phyloP scores from a whole-genome alignment of 2,797 vertebrate species.

The Gymnocypris eckloni region DNA sequence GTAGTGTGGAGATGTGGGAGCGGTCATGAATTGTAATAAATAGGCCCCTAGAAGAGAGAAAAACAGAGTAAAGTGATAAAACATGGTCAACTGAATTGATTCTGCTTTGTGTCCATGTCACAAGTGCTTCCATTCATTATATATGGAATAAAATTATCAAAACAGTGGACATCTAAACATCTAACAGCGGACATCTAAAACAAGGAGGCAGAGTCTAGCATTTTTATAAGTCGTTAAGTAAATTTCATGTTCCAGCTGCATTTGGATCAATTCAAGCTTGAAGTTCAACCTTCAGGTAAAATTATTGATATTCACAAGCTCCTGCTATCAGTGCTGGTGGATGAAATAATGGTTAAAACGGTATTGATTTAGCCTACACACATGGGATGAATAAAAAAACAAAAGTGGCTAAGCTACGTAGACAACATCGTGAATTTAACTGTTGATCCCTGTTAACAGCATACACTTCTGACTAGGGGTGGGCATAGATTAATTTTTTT shows the following conservation, averaged over 20 bases:
- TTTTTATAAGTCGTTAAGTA: neutral
- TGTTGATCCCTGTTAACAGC: too few relatives aligned
- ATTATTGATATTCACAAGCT: neutral
- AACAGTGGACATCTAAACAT: too few relatives aligned
- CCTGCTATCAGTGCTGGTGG: neutral
- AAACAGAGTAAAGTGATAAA: neutral
- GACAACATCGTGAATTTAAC: too few relatives aligned
- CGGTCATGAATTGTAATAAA: conserved; percentile 95
- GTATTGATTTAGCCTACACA: neutral
- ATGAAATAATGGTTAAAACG: neutral
- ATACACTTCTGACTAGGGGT: too few relatives aligned
- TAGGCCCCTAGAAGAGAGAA: conserved; percentile 82
- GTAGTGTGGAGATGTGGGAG: conserved; percentile 88
- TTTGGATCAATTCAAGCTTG: neutral
- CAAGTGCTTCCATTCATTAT: neutral
- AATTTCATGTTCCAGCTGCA: neutral
- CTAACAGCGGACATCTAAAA: neutral
- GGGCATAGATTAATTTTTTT: too few relatives aligned
- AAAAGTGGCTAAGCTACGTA: too few relatives aligned
- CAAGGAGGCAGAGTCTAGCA: neutral
- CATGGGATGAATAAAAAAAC: neutral
- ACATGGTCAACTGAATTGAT: neutral
- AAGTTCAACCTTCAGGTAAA: neutral
- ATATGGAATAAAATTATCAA: neutral
- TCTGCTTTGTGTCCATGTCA: neutral